Conservation (phyloP, 1,140 invertebrate genomes). For the Drosophila bocqueti region DNA sequence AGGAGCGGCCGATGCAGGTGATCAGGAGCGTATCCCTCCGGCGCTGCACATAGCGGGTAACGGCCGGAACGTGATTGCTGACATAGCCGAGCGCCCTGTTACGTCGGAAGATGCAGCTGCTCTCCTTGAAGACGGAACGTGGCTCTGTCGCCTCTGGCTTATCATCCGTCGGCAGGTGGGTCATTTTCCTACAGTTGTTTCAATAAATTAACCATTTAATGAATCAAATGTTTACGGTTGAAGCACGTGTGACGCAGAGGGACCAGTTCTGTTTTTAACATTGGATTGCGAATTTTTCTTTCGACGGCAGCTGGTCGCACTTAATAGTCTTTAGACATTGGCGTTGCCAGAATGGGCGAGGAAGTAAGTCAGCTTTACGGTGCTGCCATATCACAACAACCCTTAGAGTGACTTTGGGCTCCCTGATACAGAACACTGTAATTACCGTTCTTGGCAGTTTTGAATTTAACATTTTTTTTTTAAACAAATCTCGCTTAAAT, state of each 20-base stretch:
- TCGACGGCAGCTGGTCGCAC: background rate
- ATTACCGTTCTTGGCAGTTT: background rate
- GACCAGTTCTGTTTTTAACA: background rate
- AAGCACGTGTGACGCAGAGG: conserved; percentile 50
- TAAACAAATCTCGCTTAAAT: background rate
- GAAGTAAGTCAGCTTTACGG: background rate
- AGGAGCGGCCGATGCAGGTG: conserved; percentile 95
- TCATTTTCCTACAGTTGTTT: conserved; percentile 39
- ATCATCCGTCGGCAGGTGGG: conserved; percentile 38
- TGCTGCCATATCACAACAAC: background rate
- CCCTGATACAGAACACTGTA: background rate
- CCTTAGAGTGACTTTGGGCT: background rate
- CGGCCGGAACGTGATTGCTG: conserved; percentile 95
- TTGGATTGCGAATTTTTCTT: background rate
- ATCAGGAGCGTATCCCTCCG: conserved; percentile 95
- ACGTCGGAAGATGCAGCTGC: conserved; percentile 92
- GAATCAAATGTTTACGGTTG: conserved; percentile 50
- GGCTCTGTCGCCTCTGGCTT: conserved; percentile 20
- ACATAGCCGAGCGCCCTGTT: conserved; percentile 96
- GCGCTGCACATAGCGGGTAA: conserved; percentile 92
- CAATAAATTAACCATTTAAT: background rate
- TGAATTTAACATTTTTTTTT: background rate
- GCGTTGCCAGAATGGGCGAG: background rate
- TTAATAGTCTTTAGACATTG: background rate
- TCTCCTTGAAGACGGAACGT: conserved; percentile 53